These are phyloP conservation scores for Aphyosemion australe DNA, from an alignment of 2,113 vertebrate genomes.

Conservation along the genomic window DNA sequence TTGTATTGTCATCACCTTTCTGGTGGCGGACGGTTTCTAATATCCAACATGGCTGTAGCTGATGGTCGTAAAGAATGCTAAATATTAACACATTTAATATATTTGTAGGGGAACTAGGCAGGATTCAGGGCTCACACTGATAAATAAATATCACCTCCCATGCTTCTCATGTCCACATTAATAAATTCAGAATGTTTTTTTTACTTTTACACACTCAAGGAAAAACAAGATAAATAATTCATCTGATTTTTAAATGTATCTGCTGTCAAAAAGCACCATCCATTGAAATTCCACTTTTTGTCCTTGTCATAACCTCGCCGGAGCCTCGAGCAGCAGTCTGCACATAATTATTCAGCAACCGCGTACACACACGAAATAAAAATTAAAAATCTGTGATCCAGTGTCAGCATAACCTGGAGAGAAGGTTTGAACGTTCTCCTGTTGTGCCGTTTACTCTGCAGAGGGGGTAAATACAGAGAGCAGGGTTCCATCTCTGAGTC, in stretches of 20 bases:
- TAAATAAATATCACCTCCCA: no score
- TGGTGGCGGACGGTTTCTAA: no score
- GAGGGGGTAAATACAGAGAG: constrained; percentile 13
- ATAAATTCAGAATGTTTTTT: constrained; percentile 11
- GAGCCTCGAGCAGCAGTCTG: constrained; percentile 6
- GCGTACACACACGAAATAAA: constrained; percentile 26
- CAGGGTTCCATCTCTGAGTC: constrained; percentile 21
- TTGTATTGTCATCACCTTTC: no score
- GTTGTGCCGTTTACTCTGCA: constrained; percentile 13
- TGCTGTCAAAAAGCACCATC: constrained; percentile 11
- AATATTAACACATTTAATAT: no score
- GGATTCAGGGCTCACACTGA: no score
- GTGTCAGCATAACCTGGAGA: constrained; percentile 46
- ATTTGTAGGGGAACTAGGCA: no score
- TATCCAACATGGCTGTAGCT: no score
- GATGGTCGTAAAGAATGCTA: no score
- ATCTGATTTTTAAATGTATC: not conserved
- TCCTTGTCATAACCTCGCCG: constrained; percentile 3
- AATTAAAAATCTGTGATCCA: constrained; percentile 22
- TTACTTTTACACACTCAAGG: not conserved
- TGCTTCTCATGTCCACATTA: constrained; percentile 9
- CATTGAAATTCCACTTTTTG: constrained; percentile 6
- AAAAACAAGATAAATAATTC: constrained; percentile 5
- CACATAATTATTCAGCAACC: constrained; percentile 19
- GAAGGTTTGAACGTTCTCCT: constrained; percentile 10